Conservation (phyloP, 2,888 invertebrate species). For the Leucoma salicis region DNA sequence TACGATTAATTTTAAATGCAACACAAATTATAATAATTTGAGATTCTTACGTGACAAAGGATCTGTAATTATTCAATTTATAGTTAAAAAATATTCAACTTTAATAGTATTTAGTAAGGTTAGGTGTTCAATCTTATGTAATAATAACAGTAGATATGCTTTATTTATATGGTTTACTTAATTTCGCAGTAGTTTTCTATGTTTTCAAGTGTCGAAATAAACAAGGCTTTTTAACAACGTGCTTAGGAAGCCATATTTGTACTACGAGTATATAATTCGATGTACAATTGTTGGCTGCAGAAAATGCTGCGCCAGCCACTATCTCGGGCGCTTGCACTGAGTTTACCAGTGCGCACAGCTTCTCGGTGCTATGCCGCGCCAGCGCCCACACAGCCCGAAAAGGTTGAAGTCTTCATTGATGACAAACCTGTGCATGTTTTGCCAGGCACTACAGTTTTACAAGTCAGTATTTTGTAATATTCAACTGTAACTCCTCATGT, state of each 20-base stretch:
- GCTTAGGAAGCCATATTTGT: constrained; percentile 8
- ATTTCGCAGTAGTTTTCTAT: neutral
- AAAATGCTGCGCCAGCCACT: constrained; percentile 90
- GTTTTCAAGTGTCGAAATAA: no score
- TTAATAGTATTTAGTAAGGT: constrained; percentile 54
- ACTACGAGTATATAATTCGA: constrained; percentile 23
- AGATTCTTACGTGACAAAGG: constrained; percentile 9
- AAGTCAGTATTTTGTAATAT: constrained; percentile 79
- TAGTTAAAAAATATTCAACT: constrained; percentile 1
- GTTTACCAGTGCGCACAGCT: constrained; percentile 63
- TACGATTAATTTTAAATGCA: constrained; percentile 45
- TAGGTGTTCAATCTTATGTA: constrained; percentile 76
- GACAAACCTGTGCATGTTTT: constrained; percentile 96
- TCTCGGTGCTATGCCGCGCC: constrained; percentile 72
- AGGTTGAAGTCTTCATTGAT: constrained; percentile 98
- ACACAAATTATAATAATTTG: constrained; percentile 33
- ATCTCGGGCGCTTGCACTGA: constrained; percentile 84
- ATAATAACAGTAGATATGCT: constrained; percentile 64
- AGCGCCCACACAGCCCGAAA: constrained; percentile 84
- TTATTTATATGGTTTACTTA: constrained; percentile 20
- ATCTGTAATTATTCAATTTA: constrained; percentile 4
- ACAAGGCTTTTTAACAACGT: neutral
- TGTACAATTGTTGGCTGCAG: constrained; percentile 51
- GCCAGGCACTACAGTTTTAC: constrained; percentile 98
- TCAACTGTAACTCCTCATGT: no score